phyloP scores from a whole-genome alignment of 2,888 invertebrate species.

The Apamea monoglypha region DNA sequence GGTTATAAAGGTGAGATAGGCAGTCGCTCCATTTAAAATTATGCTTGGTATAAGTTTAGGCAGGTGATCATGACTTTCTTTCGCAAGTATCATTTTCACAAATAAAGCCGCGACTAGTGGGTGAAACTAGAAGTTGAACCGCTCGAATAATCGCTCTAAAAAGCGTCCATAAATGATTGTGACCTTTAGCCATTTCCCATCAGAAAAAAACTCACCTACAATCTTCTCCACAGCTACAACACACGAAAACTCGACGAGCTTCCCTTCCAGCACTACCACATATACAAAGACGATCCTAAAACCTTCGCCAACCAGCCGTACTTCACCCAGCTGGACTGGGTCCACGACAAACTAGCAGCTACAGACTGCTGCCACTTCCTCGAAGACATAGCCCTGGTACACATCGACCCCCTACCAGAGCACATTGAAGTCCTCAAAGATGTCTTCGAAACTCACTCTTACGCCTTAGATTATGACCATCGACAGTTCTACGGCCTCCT shows the following conservation, averaged over 20 bases:
- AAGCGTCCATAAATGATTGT: neutral
- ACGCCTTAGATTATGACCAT: constrained; percentile 94
- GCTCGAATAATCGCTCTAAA: no score
- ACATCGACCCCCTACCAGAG: constrained; percentile 86
- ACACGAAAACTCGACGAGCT: constrained; percentile 95
- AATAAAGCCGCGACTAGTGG: no score
- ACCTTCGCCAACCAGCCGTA: constrained; percentile 92
- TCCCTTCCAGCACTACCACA: constrained; percentile 93
- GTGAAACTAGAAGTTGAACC: no score
- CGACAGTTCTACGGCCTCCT: constrained; percentile 94
- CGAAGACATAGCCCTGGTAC: constrained; percentile 93
- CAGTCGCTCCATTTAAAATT: no score
- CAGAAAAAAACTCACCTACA: neutral
- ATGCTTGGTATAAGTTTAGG: no score
- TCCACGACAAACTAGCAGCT: constrained; percentile 94
- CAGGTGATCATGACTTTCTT: neutral
- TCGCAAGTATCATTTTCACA: no score
- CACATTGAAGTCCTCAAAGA: constrained; percentile 91
- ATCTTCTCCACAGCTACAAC: constrained; percentile 92
- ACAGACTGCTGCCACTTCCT: constrained; percentile 94
- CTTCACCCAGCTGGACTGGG: constrained; percentile 94
- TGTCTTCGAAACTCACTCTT: constrained; percentile 93
- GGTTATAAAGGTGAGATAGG: no score
- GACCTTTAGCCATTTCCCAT: neutral
- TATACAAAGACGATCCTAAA: constrained; percentile 88